Evolutionary conservation across 1,140 invertebrate species (phyloP).

Genomic region (Penaeus chinensis): DNA sequence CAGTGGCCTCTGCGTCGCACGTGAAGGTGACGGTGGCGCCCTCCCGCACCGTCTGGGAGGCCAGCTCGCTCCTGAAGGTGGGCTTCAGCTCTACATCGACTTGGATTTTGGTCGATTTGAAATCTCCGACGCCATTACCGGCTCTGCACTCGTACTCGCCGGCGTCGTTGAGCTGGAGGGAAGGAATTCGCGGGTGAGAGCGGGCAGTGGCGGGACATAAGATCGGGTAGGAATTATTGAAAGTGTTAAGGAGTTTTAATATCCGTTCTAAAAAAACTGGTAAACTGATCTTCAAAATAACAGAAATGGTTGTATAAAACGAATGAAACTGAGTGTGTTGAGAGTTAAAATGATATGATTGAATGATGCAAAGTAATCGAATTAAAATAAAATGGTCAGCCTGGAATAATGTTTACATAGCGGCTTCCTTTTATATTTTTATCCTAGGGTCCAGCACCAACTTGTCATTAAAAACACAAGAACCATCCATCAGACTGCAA

Average conservation of each 20-base stretch:
- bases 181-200: not conserved
- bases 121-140: conserved; percentile 24
- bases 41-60: conserved; percentile 42
- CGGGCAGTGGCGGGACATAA: not conserved
- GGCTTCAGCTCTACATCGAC: conserved; percentile 43
- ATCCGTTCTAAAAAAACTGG: too few relatives aligned
- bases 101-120: not conserved
- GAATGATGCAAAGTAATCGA: too few relatives aligned
- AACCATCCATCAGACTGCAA: not conserved
- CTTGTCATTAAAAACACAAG: not conserved
- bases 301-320: too few relatives aligned
- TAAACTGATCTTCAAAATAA: too few relatives aligned
- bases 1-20: conserved; percentile 37
- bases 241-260: too few relatives aligned
- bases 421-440: too few relatives aligned
- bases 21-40: conserved; percentile 48
- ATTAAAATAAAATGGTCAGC: too few relatives aligned
- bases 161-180: conserved; percentile 17
- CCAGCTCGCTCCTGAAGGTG: conserved; percentile 37
- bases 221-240: too few relatives aligned
- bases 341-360: too few relatives aligned
- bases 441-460: too few relatives aligned
- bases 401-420: too few relatives aligned
- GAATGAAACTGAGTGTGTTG: too few relatives aligned
- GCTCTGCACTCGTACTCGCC: conserved; percentile 36